A percentile compares a stretch with the other conserved stretches of the same genome.
Evolutionary conservation across 2,797 vertebrate species (phyloP).

Genomic region (Enteromius unitaeniatus): DNA sequence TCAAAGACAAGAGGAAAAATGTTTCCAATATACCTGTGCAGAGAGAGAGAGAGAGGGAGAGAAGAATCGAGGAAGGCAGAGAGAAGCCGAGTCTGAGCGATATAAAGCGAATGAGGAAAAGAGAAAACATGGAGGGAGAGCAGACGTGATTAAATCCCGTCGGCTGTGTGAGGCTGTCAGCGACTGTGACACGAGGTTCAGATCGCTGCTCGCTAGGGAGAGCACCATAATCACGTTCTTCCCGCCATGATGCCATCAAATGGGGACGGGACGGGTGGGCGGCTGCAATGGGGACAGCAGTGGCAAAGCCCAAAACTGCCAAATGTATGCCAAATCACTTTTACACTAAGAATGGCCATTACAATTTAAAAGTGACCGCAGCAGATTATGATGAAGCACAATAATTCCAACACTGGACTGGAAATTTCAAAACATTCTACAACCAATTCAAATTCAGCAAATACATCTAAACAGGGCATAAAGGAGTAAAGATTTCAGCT

Average conservation of each 20-base stretch:
- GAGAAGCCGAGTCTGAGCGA: slow-evolving; percentile 23
- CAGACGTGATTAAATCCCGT: slow-evolving; percentile 65
- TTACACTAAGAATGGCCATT: background rate
- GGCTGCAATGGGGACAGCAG: slow-evolving; percentile 3
- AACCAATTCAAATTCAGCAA: background rate
- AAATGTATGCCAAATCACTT: slow-evolving; percentile 21
- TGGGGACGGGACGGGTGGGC: slow-evolving; percentile 42
- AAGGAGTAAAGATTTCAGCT: background rate
- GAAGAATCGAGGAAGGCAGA: slow-evolving; percentile 43
- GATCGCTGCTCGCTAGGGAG: slow-evolving; percentile 58
- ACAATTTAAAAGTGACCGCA: background rate
- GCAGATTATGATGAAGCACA: background rate
- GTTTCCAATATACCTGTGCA: slow-evolving; percentile 59
- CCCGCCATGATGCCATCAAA: slow-evolving; percentile 58
- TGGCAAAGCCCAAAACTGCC: background rate
- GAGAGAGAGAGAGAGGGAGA: slow-evolving; percentile 42
- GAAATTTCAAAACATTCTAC: background rate
- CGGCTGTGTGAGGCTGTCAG: slow-evolving; percentile 62
- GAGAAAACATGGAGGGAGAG: slow-evolving; percentile 44
- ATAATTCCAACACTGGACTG: background rate
- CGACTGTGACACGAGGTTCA: slow-evolving; percentile 60
- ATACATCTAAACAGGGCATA: background rate
- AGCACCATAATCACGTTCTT: slow-evolving; percentile 57
- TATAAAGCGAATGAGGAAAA: slow-evolving; percentile 40
- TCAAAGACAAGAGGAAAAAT: slow-evolving; percentile 68